Base-by-base conservation (phyloP, 2,113 vertebrate genomes). In the Cebus imitator region DNA sequence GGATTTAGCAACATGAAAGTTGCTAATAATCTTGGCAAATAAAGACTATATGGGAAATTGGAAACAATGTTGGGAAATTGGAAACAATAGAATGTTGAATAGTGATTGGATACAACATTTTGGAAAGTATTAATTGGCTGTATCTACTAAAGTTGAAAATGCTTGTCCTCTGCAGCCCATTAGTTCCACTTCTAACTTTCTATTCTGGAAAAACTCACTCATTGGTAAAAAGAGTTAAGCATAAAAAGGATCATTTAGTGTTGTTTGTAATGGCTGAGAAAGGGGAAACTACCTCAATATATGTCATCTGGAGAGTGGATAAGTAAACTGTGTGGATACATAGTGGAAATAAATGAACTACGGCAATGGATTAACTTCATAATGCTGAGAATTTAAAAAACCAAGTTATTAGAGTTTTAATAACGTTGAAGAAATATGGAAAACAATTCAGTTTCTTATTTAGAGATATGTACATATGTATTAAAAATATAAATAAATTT, bases 101-200 rank as follows among this genome's bases (percentile, higher is more conserved):
- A 68, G 73, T 91, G 82, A 43, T 68, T 87, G 68, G 57, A n/a
- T 94, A n/a, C n/a, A 40, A 35, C 27, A 50, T 94, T 96, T 91
- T 94, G 68, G 76, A 87, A 94, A 76, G 48, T 32, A 64, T 14
- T 64, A 64, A 32, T 91, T 94, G 8, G 68, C 7, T 93, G 0
- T 76, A 35, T 76, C 16, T 87, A 14, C 21, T 87, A 83, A 91
- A 91, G 81, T 43, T 87, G 30, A 79, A 73, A 68, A 58, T 94
- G 23, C 35, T 75, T 6, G 32, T 81, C 57, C 20, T 57, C 14
- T 75, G 52, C 35, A 87, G 14, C 32, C 55, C 30, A 86, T 75
- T 32, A 94, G 8, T 93, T 90, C 27, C 43, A 52, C 35, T 64
- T 86, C n/a, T 52, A 68, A 30, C 4, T 94, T 10, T 94, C 17